Base-by-base conservation (phyloP, 2,797 vertebrate genomes). In the Scomberomorus guttatus region DNA sequence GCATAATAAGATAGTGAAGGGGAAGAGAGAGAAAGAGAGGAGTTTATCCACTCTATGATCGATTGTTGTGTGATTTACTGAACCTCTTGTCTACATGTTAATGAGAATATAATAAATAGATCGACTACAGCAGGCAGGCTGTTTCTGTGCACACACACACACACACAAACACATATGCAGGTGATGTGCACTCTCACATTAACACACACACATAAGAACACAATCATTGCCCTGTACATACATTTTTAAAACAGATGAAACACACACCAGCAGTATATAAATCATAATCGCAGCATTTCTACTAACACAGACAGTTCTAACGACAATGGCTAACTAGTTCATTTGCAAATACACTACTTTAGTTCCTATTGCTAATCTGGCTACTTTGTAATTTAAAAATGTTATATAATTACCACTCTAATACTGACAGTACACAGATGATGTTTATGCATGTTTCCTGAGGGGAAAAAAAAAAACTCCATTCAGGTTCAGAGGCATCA, bases 81-180 rank as follows among this genome's bases (percentile, higher is more conserved):
- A n/a, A 61, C 82, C 75, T 89, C 86, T 83, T 84, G 86, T 87
- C 81, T 91, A 79, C 78, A 79, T 91, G 87, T 90, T 91, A 94
- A 94, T 92, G 87, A 91, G 87, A 89, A 84, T 39, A 75, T 89
- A 91, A 91, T 90, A 92, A 92, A 92, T 83, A 87, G 75, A 92
- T 74, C 67, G 50, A 79, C 50, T 50, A 54, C 42, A 62, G 58
- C 10, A 48, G 18, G n/a, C 57, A 51, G n/a, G n/a, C n/a, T 69
- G 59, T 67, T 27, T 71, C 32, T 42, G n/a, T 37, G 39, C 57
- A 27, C 76, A 44, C 65, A 52, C 51, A 68, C 32, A 22, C 63
- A 57, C 46, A 57, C 67, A 70, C 13, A 70, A 5, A 32, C n/a
- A n/a, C n/a, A n/a, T 32, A 32, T 32, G 6, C 29, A 32, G 22